These are phyloP conservation scores for Lutraria lutraria DNA, from an alignment of 2,888 invertebrate genomes.

Conservation along the genomic window DNA sequence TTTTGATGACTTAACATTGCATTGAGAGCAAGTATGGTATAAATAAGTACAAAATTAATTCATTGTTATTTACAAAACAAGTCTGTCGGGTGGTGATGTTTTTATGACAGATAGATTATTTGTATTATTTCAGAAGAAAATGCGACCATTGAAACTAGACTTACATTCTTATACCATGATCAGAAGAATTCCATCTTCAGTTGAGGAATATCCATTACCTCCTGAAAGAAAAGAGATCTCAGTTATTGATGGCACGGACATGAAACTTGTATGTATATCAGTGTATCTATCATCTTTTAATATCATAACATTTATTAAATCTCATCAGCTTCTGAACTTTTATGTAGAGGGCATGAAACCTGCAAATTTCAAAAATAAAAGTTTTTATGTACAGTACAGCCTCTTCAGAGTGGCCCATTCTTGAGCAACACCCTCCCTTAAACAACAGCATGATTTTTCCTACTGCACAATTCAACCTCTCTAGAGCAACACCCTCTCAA, in stretches of 20 bases:
- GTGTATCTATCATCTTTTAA: neutral
- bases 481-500: too few relatives aligned
- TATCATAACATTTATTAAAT: neutral
- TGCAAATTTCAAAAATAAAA: too few relatives aligned
- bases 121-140: slow-evolving; percentile 34
- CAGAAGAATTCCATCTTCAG: slow-evolving; percentile 47
- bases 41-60: too few relatives aligned
- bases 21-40: too few relatives aligned
- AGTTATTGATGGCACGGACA: slow-evolving; percentile 59
- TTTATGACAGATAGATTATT: neutral
- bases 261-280: slow-evolving; percentile 54
- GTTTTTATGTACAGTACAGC: too few relatives aligned
- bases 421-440: too few relatives aligned
- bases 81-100: too few relatives aligned
- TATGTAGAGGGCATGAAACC: neutral
- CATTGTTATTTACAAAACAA: too few relatives aligned
- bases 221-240: slow-evolving; percentile 61
- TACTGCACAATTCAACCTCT: too few relatives aligned
- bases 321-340: neutral
- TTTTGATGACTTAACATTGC: too few relatives aligned
- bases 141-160: slow-evolving; percentile 32
- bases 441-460: too few relatives aligned
- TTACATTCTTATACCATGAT: slow-evolving; percentile 55
- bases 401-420: too few relatives aligned
- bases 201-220: slow-evolving; percentile 52